Evolutionary conservation across 2,797 vertebrate genomes (phyloP), one percentile per base, ranked within the genome.

Genomic region (Hippocampus kuda): DNA sequence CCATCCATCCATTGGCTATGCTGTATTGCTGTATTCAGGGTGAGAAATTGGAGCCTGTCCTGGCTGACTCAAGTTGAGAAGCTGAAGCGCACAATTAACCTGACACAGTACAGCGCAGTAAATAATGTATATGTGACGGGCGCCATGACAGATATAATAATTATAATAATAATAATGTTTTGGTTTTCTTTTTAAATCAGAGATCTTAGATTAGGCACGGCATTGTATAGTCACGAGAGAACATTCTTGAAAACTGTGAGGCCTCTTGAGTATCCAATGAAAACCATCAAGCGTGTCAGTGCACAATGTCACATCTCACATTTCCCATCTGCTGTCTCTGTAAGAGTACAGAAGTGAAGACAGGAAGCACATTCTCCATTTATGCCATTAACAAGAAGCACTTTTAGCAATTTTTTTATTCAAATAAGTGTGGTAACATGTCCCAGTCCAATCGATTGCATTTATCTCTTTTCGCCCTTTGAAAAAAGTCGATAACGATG

Each of bases 191-290:
- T 24, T 56, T 56, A 3, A 87, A 89, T 90, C 89, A 80, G 72
- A 88, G 79, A 60, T 79, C 83, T 88, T 86, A 87, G 86, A 82
- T 85, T 85, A 88, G 90, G 88, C 90, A 91, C 86, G 81, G 75
- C 69, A 71, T 66, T 84, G 77, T 84, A 83, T 85, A 78, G 81
- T 85, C 80, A 85, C 87, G 81, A 78, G 84, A 81, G 75, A 75
- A 73, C 78, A 77, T 73, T 75, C 71, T 57, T 70, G 78, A 34
- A 59, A 62, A n/a, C n/a, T 64, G 38, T 64, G 62, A 12, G 24
- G 75, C 68, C 75, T 70, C 64, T 72, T 3, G 67, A 66, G 68
- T 73, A 84, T 88, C 78, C 82, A 83, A 5, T 77, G 57, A 77
- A 70, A 27, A 34, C 10, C 20, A 2, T 24, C 34, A 6, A 7